Percentiles rank a stretch among this genome's conserved stretches.
Evolutionary conservation across 2,888 invertebrate species (phyloP).

Genomic region (Oligia strigilis): DNA sequence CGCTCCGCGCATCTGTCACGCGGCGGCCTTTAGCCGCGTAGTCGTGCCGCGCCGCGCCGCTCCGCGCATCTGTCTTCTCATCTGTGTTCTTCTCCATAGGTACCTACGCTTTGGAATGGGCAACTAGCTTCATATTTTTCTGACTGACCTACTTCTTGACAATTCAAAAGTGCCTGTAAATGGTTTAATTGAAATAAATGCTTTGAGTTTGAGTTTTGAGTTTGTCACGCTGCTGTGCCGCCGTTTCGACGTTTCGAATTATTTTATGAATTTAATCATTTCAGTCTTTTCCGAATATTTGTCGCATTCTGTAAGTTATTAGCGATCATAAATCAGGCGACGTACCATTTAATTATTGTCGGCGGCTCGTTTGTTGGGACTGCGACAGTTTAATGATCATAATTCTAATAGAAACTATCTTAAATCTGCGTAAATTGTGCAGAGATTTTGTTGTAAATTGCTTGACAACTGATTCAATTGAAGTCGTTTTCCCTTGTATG

Average conservation of each 20-base stretch:
- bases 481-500: constrained; percentile 34
- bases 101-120: too few species aligned
- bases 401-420: constrained; percentile 37
- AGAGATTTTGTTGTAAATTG: constrained; percentile 8
- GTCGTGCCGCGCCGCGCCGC: too few species aligned
- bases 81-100: too few species aligned
- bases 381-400: constrained; percentile 37
- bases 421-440: constrained; percentile 10
- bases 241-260: constrained; percentile 51
- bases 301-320: constrained; percentile 59
- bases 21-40: too few species aligned
- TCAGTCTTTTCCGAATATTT: constrained; percentile 46
- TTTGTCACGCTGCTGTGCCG: constrained; percentile 40
- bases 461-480: background rate
- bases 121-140: too few species aligned
- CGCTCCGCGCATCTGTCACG: too few species aligned
- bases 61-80: too few species aligned
- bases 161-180: too few species aligned
- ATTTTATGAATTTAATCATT: constrained; percentile 55
- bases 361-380: constrained; percentile 33
- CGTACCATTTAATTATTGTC: constrained; percentile 48
- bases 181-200: too few species aligned
- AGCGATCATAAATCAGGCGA: constrained; percentile 45
- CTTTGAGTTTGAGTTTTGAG: too few species aligned
- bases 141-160: too few species aligned